A percentile compares a stretch with the other conserved stretches of the same genome.
Evolutionary conservation across 2,888 invertebrate species (phyloP).

Genomic region (Eurytoma californica): DNA sequence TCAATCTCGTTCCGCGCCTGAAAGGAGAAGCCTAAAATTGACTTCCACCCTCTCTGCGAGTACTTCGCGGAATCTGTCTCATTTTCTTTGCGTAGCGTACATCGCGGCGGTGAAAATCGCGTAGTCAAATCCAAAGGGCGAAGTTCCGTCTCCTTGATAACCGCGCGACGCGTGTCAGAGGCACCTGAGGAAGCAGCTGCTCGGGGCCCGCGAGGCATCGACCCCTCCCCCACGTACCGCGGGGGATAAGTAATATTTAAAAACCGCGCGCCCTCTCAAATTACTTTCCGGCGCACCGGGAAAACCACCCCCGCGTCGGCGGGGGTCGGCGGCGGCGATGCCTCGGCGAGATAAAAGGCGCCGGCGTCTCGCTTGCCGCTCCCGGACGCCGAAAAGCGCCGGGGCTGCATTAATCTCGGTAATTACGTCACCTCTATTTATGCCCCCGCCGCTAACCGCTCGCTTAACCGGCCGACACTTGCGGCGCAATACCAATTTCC

Average conservation of each 20-base stretch:
- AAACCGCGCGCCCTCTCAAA: conserved; percentile 66
- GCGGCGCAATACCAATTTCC: conserved; percentile 35
- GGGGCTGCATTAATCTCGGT: conserved; percentile 71
- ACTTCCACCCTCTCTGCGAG: not conserved
- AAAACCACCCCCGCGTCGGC: conserved; percentile 39
- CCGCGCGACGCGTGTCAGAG: conserved; percentile 50
- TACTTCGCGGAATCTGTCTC: too few relatives aligned
- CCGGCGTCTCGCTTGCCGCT: conserved; percentile 34
- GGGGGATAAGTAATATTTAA: conserved; percentile 71
- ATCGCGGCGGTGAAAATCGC: too few relatives aligned
- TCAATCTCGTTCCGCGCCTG: too few relatives aligned
- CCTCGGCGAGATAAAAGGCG: conserved; percentile 62
- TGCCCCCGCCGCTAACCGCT: conserved; percentile 44
- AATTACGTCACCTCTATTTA: conserved; percentile 72
- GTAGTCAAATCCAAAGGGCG: not conserved
- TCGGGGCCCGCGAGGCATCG: conserved; percentile 57
- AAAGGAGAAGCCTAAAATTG: conserved; percentile 15
- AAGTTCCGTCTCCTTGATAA: conserved; percentile 40
- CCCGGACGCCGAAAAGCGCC: conserved; percentile 55
- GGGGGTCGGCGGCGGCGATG: conserved; percentile 62
- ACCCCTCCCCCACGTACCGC: conserved; percentile 47
- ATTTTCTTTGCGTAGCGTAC: too few relatives aligned
- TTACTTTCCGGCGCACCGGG: conserved; percentile 66
- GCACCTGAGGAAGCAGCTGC: conserved; percentile 54
- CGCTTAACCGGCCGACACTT: conserved; percentile 10